A percentile compares a stretch with the other conserved stretches of the same genome.
phyloP scores from a whole-genome alignment of 2,113 vertebrate genomes.

The Corapipo altera region DNA sequence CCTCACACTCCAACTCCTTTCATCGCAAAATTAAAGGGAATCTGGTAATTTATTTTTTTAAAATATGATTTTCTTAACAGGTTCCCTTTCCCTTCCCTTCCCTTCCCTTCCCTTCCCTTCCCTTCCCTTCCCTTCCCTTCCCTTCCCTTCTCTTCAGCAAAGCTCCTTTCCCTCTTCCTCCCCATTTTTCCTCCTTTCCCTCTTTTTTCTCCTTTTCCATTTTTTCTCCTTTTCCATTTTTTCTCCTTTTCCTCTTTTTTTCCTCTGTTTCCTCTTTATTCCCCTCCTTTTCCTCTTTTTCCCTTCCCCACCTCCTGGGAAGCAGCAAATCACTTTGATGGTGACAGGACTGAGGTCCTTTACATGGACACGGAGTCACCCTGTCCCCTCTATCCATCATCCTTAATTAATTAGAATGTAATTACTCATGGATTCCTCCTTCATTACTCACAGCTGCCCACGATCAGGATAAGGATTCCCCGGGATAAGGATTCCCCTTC shows the following conservation, averaged over 20 bases:
- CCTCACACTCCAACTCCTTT: constrained; percentile 23
- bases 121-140: neutral
- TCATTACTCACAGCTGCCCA: constrained; percentile 35
- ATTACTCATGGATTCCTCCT: constrained; percentile 71
- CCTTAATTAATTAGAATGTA: constrained; percentile 74
- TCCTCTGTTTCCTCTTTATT: neutral
- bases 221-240: neutral
- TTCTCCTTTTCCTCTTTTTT: neutral
- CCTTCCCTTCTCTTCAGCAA: neutral
- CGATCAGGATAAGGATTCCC: neutral
- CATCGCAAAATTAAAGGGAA: constrained; percentile 15
- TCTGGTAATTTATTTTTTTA: neutral
- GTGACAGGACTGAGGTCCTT: constrained; percentile 32
- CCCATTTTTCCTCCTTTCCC: neutral
- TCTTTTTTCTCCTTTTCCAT: neutral
- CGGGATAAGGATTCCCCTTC: neutral
- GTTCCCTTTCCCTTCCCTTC: neutral
- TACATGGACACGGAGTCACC: neutral
- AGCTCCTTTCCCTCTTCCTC: neutral
- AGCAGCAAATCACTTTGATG: constrained; percentile 46
- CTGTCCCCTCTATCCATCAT: constrained; percentile 62
- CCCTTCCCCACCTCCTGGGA: neutral
- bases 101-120: neutral
- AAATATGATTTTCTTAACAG: neutral
- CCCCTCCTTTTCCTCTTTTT: neutral